phyloP scores from a whole-genome alignment of 2,888 invertebrate species.

The Gymnoscelis rufifasciata region DNA sequence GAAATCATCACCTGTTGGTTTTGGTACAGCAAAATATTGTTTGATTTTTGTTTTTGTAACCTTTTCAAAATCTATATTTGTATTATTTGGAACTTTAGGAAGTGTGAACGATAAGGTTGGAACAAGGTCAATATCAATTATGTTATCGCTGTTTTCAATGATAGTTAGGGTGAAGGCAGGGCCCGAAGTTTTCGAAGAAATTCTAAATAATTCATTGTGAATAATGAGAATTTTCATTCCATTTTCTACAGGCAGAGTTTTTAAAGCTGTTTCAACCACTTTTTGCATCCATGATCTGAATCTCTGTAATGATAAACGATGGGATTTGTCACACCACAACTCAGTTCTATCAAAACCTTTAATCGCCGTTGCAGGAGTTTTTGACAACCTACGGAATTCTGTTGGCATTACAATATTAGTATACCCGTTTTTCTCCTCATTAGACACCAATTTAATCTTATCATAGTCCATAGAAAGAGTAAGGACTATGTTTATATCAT shows the following conservation, averaged over 20 bases:
- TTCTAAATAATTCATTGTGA: conserved; percentile 35
- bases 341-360: conserved; percentile 49
- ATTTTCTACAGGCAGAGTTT: conserved; percentile 37
- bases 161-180: conserved; percentile 54
- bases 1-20: conserved; percentile 47
- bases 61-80: conserved; percentile 43
- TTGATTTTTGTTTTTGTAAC: conserved; percentile 30
- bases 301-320: conserved; percentile 39
- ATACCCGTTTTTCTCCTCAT: conserved; percentile 36
- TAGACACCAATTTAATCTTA: conserved; percentile 42
- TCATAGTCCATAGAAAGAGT: conserved; percentile 47
- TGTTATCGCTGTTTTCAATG: conserved; percentile 34
- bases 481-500: conserved; percentile 52
- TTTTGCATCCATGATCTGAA: conserved; percentile 57
- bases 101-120: conserved; percentile 49
- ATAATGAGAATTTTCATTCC: conserved; percentile 40
- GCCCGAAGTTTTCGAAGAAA: conserved; percentile 47
- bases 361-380: conserved; percentile 35
- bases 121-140: conserved; percentile 56
- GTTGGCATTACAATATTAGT: conserved; percentile 50
- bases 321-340: conserved; percentile 46
- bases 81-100: conserved; percentile 39
- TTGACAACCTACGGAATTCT: conserved; percentile 51
- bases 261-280: conserved; percentile 47
- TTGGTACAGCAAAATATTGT: conserved; percentile 55